Percentiles rank a stretch among this genome's conserved stretches.
Conservation (phyloP, 2,113 vertebrate genomes). For the Peucedramus taeniatus region DNA sequence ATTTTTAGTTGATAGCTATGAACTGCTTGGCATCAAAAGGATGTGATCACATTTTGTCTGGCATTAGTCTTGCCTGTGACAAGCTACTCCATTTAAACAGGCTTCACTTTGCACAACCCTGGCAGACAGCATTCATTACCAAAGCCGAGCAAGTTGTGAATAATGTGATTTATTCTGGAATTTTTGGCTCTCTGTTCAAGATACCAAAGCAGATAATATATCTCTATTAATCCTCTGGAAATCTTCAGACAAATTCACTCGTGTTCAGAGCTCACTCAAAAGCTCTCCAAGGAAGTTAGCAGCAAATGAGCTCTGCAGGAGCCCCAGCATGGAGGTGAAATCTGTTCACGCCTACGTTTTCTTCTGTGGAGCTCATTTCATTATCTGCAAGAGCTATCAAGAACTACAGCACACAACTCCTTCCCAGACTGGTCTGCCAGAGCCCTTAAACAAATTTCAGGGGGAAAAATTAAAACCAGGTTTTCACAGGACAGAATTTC, state of each 20-base stretch:
- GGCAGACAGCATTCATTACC: neutral
- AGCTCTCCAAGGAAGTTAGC: neutral
- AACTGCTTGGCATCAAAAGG: neutral
- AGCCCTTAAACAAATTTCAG: neutral
- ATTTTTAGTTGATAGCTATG: neutral
- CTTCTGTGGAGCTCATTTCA: neutral
- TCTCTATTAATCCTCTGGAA: neutral
- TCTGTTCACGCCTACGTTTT: neutral
- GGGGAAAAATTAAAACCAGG: neutral
- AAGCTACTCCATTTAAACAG: conserved; percentile 5
- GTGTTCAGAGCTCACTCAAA: neutral
- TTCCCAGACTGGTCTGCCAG: neutral
- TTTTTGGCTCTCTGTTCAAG: neutral
- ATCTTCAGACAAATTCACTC: conserved; percentile 1
- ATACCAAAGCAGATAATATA: conserved; percentile 10
- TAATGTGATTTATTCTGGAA: conserved; percentile 29
- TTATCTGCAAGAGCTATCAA: neutral
- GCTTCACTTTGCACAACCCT: neutral
- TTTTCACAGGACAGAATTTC: neutral
- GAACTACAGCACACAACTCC: neutral
- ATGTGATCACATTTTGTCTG: neutral
- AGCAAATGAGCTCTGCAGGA: neutral
- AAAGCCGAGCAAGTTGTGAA: neutral
- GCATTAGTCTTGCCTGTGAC: neutral
- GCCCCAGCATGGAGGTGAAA: neutral